Base-by-base conservation (phyloP, 2,797 vertebrate genomes). In the Molossus molossus region DNA sequence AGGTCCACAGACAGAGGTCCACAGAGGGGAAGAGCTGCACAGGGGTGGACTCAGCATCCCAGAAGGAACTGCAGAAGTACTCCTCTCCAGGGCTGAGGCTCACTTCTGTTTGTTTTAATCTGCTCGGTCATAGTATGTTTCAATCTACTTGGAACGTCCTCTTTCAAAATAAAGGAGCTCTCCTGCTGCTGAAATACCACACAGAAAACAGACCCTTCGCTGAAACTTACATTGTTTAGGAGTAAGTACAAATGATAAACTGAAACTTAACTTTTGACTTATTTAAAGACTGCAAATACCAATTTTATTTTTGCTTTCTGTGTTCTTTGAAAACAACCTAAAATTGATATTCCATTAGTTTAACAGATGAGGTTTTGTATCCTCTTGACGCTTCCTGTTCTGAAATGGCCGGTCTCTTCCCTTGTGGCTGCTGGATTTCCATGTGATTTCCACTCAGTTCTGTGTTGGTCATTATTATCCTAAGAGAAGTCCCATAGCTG, bases 181-280 rank as follows among this genome's bases (percentile, higher is more conserved):
- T 83, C n/a, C 65, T 62, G 62, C 10, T 50, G 37, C 13, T 50
- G 45, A 29, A 53, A 94, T 50, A 27, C 45, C 65, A 3, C 11
- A 85, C 65, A 10, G 23, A 48, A 95, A 91, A 60, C 3, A 23
- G 20, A 37, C 13, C 10, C 76, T 81, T 64, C 64, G 67, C 21
- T 69, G 79, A 53, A 33, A 94, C 86, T 79, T 62, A 25, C 13
- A 12, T 79, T 58, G 20, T 55, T 82, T 48, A 90, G 60, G 84
- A 87, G 5, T 10, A 75, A 70, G 72, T 53, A 0, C 29, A 94
- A 95, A 82, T 3, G 48, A 57, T 18, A 40, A n/a, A n/a, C 14
- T 82, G 20, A 93, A 79, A 77, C 40, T 64, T 48, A 33, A 48
- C 18, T 53, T 62, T 85, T 48, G 29, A 1, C 0, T 25, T 55